Evolutionary conservation across 2,797 vertebrate genomes (phyloP).

Genomic region (Diplodus puntazzo): DNA sequence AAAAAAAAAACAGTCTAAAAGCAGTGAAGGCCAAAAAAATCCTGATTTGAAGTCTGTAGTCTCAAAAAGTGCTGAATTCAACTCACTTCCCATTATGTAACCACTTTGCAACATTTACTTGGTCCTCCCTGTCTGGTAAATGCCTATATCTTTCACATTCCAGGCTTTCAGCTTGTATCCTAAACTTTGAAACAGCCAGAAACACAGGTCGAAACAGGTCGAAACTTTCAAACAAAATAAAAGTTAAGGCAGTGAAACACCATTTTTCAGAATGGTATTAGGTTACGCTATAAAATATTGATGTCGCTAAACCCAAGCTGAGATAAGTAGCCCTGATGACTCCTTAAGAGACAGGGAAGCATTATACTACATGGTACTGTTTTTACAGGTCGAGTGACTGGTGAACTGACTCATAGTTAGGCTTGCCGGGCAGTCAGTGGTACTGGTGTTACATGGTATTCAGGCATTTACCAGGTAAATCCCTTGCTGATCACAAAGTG

Average conservation of each 20-base stretch:
- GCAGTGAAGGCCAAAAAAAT: not conserved
- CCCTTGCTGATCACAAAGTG: too few species aligned
- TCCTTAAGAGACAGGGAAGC: not conserved
- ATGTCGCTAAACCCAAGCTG: too few species aligned
- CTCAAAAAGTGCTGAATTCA: not conserved
- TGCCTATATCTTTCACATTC: not conserved
- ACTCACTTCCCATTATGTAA: not conserved
- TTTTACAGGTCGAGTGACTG: not conserved
- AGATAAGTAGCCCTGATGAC: too few species aligned
- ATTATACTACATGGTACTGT: not conserved
- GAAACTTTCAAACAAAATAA: too few species aligned
- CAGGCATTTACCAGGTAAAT: too few species aligned
- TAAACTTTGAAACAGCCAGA: not conserved
- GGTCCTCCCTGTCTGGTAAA: not conserved
- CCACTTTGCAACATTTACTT: not conserved
- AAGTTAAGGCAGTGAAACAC: too few species aligned
- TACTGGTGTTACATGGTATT: too few species aligned
- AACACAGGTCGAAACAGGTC: too few species aligned
- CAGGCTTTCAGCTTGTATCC: not conserved
- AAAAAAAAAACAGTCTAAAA: not conserved
- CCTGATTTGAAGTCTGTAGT: too few species aligned
- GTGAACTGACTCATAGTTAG: not conserved
- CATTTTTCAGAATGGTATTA: too few species aligned
- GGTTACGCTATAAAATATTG: too few species aligned
- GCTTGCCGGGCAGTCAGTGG: too few species aligned